Conservation (phyloP, 2,113 vertebrate species). For the Dromas ardeola region DNA sequence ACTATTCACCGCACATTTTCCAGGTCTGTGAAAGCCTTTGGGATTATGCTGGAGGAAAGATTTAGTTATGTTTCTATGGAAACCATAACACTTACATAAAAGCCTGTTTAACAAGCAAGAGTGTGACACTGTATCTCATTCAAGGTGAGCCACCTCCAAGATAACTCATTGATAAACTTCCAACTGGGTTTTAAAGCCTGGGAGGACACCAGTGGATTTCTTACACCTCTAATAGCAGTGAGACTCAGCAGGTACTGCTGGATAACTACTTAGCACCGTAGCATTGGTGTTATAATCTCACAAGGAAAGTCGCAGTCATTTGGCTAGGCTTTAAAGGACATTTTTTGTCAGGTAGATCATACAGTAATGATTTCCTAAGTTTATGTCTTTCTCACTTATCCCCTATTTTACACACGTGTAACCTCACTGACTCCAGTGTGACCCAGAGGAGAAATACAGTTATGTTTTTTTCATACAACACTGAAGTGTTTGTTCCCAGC, state of each 20-base stretch:
- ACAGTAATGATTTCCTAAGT: background rate
- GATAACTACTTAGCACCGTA: background rate
- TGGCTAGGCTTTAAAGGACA: background rate
- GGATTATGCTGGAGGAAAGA: constrained; percentile 69
- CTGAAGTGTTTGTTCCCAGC: background rate
- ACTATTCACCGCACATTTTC: constrained; percentile 55
- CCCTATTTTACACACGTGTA: background rate
- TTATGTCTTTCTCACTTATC: background rate
- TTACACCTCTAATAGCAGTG: constrained; percentile 31
- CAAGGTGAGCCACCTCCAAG: constrained; percentile 53
- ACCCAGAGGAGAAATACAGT: background rate
- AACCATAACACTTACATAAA: constrained; percentile 68
- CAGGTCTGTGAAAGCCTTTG: constrained; percentile 59
- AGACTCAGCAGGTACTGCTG: background rate
- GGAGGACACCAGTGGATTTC: constrained; percentile 6
- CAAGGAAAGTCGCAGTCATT: background rate
- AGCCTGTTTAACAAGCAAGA: constrained; percentile 68
- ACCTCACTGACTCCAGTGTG: background rate
- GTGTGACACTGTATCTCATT: constrained; percentile 65
- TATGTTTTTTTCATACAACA: background rate
- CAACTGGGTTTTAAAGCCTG: constrained; percentile 21
- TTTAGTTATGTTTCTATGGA: constrained; percentile 76
- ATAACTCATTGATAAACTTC: constrained; percentile 62
- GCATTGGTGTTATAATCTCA: background rate
- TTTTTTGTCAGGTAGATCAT: background rate